Percentiles rank a stretch among this genome's conserved stretches.
These are phyloP conservation scores for Pseudocheirus occidentalis DNA, from an alignment of 2,797 vertebrate genomes.

Conservation along the genomic window DNA sequence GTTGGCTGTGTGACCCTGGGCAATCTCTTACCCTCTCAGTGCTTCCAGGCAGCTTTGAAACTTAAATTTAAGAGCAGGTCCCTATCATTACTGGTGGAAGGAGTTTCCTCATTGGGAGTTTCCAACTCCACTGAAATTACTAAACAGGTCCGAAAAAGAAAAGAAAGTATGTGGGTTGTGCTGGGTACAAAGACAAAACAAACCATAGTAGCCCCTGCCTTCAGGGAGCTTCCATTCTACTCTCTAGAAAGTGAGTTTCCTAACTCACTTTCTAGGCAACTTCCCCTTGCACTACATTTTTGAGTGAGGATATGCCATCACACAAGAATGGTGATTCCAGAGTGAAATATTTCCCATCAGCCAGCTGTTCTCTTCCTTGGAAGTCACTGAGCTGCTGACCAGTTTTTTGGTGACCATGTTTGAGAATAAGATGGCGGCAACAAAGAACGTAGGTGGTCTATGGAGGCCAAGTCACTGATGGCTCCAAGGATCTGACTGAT, in stretches of 20 bases:
- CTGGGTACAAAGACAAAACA: not conserved
- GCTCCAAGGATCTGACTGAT: not conserved
- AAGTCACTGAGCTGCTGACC: not conserved
- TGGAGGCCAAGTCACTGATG: not conserved
- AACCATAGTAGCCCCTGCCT: not conserved
- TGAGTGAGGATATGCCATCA: not conserved
- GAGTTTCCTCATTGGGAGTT: not conserved
- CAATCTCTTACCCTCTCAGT: not conserved
- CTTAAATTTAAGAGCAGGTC: not conserved
- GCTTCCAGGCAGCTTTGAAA: not conserved
- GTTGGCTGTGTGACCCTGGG: not conserved
- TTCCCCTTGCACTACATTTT: not conserved
- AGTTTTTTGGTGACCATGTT: not conserved
- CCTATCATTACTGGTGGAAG: not conserved
- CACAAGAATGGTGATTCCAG: fast-evolving
- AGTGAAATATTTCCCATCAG: fast-evolving
- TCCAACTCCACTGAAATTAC: not conserved
- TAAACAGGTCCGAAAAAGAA: not conserved
- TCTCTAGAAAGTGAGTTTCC: too few species aligned
- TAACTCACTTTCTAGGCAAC: not conserved
- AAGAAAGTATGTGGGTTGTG: not conserved
- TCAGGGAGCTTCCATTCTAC: not conserved
- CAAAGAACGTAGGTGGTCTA: not conserved
- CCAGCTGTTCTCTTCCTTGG: fast-evolving
- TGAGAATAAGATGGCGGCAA: not conserved